Evolutionary conservation across 2,113 vertebrate genomes (phyloP), one percentile per base, ranked within the genome.

Genomic region (Aspiorhynchus laticeps): DNA sequence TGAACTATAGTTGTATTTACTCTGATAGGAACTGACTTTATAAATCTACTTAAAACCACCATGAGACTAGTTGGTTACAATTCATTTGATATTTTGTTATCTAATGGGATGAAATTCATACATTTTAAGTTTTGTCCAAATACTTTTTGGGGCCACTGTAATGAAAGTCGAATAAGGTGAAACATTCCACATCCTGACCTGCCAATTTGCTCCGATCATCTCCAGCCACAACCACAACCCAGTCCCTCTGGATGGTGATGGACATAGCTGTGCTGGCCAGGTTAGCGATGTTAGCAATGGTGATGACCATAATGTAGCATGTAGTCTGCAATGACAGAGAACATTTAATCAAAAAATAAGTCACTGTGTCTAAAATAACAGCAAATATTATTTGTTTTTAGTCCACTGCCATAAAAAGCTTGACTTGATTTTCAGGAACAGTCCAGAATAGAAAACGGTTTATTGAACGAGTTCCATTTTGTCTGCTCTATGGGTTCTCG

Each of bases 211-310:
- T 97, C 94, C 98, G 96, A 94, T 99, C 96, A 88, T 97, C 96
- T 86, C 97, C 98, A 0, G 98, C 97, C 80, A 99, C 97, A 15
- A 99, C 98, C 83, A 99, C 97, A 87, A 99, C 97, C 98, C 98
- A 99, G 88, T 99, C 98, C 91, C 98, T 96, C 93, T 99, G 98
- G 93, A 99, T 99, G 83, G 97, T 97, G 92, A 99, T 99, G 36
- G 95, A 93, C 31, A 95, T 99, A 3, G 98, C 98, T 1, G 98
- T 99, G 92, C 98, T 99, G 91, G 98, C 98, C 88, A 99, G 91
- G 94, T 99, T 99, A 21, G 98, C 98, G 83, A 98, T 96, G 90
- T 99, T 99, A 89, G 97, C 98, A 87, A 99, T 96, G 88, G 95
- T 96, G 94, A 99, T 99, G 90, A 99, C 97, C 93, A 99, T 86